phyloP scores from a whole-genome alignment of 2,113 vertebrate species.

The Siphamia tubifer region DNA sequence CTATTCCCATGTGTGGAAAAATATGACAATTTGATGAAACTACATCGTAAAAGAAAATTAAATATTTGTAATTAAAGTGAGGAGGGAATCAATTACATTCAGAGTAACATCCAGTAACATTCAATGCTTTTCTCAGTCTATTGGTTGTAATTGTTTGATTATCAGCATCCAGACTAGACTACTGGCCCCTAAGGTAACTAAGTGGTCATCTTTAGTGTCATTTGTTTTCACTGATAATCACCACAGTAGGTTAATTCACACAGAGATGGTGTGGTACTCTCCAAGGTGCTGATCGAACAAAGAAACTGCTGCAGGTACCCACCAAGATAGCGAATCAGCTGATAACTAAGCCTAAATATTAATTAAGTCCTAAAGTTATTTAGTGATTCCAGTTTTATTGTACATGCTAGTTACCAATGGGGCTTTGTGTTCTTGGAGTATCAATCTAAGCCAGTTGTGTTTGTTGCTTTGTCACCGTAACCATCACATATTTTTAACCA shows the following conservation, averaged over 20 bases:
- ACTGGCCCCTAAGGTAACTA: background rate
- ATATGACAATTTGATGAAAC: too few relatives aligned
- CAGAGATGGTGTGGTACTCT: constrained; percentile 1
- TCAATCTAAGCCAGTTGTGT: background rate
- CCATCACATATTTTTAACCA: too few relatives aligned
- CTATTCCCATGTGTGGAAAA: too few relatives aligned
- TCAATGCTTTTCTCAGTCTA: background rate
- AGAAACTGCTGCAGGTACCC: background rate
- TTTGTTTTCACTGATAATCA: background rate
- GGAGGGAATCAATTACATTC: background rate
- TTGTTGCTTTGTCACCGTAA: background rate
- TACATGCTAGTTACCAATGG: too few relatives aligned
- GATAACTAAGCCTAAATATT: too few relatives aligned
- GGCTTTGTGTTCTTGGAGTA: too few relatives aligned
- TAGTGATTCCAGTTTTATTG: too few relatives aligned
- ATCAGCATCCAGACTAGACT: background rate
- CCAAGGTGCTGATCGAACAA: constrained; percentile 24
- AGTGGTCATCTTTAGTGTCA: background rate
- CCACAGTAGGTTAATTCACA: background rate
- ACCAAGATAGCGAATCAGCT: too few relatives aligned
- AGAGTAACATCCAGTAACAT: background rate
- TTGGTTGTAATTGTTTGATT: background rate
- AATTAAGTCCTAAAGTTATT: too few relatives aligned
- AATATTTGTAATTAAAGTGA: background rate
- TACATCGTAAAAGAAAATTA: too few relatives aligned